Base-by-base conservation (phyloP, 2,888 invertebrate genomes). In the Nymphalis polychloros region DNA sequence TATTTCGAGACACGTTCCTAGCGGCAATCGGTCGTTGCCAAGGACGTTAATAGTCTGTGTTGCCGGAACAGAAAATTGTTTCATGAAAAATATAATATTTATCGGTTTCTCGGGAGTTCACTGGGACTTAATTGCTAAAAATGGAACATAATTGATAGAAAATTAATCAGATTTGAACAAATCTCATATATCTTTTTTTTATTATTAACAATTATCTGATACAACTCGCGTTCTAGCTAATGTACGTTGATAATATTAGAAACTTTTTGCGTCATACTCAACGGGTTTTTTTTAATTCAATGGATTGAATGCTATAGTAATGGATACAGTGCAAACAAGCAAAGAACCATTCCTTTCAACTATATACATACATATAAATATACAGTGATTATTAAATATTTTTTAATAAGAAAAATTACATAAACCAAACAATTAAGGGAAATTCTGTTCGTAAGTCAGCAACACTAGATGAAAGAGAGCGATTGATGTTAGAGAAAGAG, bases 21-120 rank as follows among this genome's bases (percentile, higher is more conserved):
- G 35, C 68, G 72, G 73, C 73, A 75, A 67, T 73, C 77, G 73
- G 72, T 77, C 75, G 76, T 77, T 77, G 79, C 74, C 81, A 83
- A 81, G 80, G 82, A 74, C 80, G 68, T 19, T 53, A 59, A 35
- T 23, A 55, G 49, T 41, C 19, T 19, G 68, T 64, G 68, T 68
- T 70, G 64, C 59, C 70, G 52, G 57, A 49, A 31, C 20, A 46
- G 27, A 48, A 66, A 48, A 17, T 53, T 47, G 8, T 19, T 48
- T 2, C 52, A 1, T 8, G 16, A 46, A 27, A 52, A 23, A 6
- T 7, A 47, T 46, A 41, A 41, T 41, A 41, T 41, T 13, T 41
- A 41, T 41, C 2, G 13, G 41, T 41, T 41, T 41, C 41, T 41
- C 3, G 41, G 13, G 13, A 23, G 13, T 27, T 57, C 59, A 49